Percentiles rank a stretch among this genome's conserved stretches.
phyloP scores from a whole-genome alignment of 2,113 vertebrate species.

The Eptesicus fuscus region DNA sequence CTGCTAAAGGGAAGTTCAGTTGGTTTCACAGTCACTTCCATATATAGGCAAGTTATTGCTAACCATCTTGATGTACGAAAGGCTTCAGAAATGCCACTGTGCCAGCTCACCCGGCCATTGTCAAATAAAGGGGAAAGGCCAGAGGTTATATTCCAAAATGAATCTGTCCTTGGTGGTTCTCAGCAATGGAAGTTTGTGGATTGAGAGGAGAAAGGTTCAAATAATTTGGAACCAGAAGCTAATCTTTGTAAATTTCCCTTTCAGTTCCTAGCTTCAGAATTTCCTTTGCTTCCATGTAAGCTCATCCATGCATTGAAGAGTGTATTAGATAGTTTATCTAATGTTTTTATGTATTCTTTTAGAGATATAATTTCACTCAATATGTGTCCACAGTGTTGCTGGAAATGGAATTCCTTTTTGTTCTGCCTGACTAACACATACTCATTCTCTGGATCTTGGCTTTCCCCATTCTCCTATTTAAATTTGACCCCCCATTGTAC shows the following conservation, averaged over 20 bases:
- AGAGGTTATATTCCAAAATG: background rate
- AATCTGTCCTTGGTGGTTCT: background rate
- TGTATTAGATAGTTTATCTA: background rate
- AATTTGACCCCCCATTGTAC: background rate
- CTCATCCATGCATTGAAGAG: background rate
- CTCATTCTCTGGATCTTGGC: background rate
- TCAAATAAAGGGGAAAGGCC: background rate
- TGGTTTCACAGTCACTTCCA: background rate
- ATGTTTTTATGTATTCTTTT: conserved; percentile 5
- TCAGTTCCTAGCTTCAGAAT: background rate
- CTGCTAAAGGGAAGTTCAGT: background rate
- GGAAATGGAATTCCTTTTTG: background rate
- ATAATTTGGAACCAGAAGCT: background rate
- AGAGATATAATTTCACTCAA: background rate
- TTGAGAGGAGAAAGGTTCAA: background rate
- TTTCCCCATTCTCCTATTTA: background rate
- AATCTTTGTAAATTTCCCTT: background rate
- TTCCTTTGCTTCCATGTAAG: background rate
- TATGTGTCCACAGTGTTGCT: background rate
- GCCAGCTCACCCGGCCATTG: background rate
- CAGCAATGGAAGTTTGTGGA: background rate
- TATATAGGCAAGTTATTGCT: background rate
- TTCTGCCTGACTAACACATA: background rate
- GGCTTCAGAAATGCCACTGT: background rate
- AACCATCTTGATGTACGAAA: background rate